Conservation (phyloP, 2,888 invertebrate species). For the Leptinotarsa haldemani region DNA sequence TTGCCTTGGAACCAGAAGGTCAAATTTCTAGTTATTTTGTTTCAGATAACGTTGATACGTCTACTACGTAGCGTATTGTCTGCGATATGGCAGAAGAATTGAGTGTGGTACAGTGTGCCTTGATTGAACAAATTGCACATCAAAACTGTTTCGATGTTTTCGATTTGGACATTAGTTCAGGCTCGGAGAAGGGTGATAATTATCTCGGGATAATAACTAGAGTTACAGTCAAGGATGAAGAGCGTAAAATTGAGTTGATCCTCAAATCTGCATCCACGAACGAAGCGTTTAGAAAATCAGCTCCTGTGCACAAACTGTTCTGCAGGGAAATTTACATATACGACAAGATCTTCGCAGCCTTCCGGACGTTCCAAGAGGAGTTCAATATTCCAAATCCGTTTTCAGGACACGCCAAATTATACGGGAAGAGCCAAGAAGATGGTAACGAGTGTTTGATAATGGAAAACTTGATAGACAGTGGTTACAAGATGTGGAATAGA, state of each 20-base stretch:
- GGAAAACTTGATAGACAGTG: constrained; percentile 52
- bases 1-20: too few relatives aligned
- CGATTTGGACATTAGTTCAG: constrained; percentile 7
- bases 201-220: constrained; percentile 46
- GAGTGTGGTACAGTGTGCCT: constrained; percentile 17
- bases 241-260: constrained; percentile 47
- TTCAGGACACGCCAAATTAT: constrained; percentile 30
- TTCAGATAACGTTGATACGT: too few relatives aligned
- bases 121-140: constrained; percentile 26
- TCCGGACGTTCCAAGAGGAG: constrained; percentile 45
- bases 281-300: constrained; percentile 45
- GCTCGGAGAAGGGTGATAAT: constrained; percentile 38
- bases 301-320: constrained; percentile 50
- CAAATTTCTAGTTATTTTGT: too few relatives aligned
- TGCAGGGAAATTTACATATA: constrained; percentile 55
- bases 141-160: constrained; percentile 29
- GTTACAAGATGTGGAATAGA: constrained; percentile 52
- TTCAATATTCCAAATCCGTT: constrained; percentile 26
- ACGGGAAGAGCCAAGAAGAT: constrained; percentile 35
- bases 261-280: constrained; percentile 53
- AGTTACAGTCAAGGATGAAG: constrained; percentile 34
- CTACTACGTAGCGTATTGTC: too few relatives aligned
- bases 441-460: constrained; percentile 49
- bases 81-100: constrained; percentile 5
- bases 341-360: constrained; percentile 51